Evolutionary conservation across 2,113 vertebrate genomes (phyloP).

Genomic region (Python bivittatus): DNA sequence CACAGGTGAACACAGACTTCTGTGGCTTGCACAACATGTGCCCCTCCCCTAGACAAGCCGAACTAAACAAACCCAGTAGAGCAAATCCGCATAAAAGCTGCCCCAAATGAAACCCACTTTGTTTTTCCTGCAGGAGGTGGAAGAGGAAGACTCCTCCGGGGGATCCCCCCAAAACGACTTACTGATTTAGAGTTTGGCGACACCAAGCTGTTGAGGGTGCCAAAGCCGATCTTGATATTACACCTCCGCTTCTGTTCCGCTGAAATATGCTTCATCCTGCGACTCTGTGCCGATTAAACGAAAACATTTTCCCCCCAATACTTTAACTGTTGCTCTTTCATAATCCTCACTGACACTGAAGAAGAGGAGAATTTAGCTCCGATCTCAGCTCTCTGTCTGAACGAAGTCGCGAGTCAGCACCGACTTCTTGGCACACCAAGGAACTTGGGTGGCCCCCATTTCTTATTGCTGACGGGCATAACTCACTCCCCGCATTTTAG

Average conservation of each 20-base stretch:
- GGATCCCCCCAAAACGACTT: constrained; percentile 28
- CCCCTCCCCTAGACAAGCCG: background rate
- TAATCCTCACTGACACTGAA: background rate
- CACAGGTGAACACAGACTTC: background rate
- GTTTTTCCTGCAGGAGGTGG: background rate
- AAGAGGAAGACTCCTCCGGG: background rate
- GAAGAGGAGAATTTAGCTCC: background rate
- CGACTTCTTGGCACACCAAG: too few species aligned
- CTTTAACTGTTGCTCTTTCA: background rate
- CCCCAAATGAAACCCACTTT: background rate
- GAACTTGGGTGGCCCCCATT: too few species aligned
- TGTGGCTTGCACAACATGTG: background rate
- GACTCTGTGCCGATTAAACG: constrained; percentile 73
- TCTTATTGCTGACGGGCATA: too few species aligned
- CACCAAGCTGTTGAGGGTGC: constrained; percentile 86
- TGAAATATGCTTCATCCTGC: constrained; percentile 86
- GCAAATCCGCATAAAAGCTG: background rate
- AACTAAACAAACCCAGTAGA: too few species aligned
- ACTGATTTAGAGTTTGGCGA: constrained; percentile 84
- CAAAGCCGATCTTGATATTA: constrained; percentile 91
- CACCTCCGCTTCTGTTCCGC: constrained; percentile 93
- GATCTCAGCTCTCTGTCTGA: too few species aligned
- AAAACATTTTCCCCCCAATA: background rate
- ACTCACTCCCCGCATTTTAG: too few species aligned
- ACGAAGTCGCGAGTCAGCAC: too few species aligned